Conservation (phyloP, 2,113 vertebrate species). For the Tympanuchus pallidicinctus region DNA sequence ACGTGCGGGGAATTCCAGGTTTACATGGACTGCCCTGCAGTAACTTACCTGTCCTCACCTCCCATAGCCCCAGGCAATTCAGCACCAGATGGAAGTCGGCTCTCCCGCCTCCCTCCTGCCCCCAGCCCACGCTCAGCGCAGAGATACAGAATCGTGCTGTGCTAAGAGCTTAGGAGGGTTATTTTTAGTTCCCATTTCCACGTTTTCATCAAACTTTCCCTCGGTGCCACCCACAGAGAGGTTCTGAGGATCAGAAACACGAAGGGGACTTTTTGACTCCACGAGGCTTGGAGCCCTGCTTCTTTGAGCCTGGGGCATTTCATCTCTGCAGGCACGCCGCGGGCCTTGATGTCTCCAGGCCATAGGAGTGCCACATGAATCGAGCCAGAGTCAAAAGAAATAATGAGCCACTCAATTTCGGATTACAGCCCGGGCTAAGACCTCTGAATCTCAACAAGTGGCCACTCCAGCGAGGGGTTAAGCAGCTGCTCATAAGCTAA, state of each 20-base stretch:
- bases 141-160: not conserved
- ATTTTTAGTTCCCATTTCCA: not conserved
- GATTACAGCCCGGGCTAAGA: not conserved
- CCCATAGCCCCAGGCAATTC: fast-evolving
- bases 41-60: not conserved
- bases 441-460: fast-evolving
- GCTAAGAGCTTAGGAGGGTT: not conserved
- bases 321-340: not conserved
- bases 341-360: not conserved
- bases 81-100: not conserved
- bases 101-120: not conserved
- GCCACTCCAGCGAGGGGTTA: not conserved
- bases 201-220: not conserved
- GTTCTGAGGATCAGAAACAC: not conserved
- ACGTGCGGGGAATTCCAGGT: not conserved
- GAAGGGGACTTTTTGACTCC: not conserved
- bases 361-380: not conserved
- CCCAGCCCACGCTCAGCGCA: not conserved
- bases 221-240: fast-evolving
- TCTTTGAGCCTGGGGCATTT: not conserved
- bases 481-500: not conserved
- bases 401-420: not conserved
- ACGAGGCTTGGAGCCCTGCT: not conserved
- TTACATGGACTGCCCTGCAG: not conserved
- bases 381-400: fast-evolving